A percentile compares a stretch with the other conserved stretches of the same genome.
phyloP scores from a whole-genome alignment of 2,797 vertebrate species.

The Phoebastria nigripes region DNA sequence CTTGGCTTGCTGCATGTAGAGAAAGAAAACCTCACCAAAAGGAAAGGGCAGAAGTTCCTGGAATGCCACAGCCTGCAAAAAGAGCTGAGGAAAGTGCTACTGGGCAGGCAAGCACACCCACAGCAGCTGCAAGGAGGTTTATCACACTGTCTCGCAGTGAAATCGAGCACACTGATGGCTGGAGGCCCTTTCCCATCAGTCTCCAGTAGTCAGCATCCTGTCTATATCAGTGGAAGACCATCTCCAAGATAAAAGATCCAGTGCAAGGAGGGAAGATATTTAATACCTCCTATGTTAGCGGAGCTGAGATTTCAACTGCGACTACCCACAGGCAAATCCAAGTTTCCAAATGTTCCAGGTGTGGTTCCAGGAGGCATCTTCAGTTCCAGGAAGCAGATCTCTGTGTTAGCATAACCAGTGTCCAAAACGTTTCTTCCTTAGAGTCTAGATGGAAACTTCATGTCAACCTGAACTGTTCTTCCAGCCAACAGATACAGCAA shows the following conservation, averaged over 20 bases:
- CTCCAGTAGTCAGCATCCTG: not conserved
- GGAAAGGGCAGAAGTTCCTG: slow-evolving; percentile 25
- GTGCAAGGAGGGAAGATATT: not conserved
- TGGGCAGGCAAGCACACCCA: not conserved
- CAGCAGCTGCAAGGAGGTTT: not conserved
- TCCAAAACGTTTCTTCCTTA: slow-evolving; percentile 25
- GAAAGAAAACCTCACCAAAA: slow-evolving; percentile 21
- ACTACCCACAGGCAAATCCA: slow-evolving; percentile 17
- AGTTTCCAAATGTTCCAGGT: slow-evolving; percentile 57
- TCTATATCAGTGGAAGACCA: not conserved
- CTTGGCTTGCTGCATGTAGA: not conserved
- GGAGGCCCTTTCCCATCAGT: not conserved
- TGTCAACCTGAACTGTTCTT: not conserved
- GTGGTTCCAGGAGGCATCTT: slow-evolving; percentile 51
- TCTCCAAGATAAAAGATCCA: not conserved
- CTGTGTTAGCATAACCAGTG: not conserved
- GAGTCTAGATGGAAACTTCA: slow-evolving; percentile 32
- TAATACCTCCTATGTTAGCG: not conserved
- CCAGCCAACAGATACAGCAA: not conserved
- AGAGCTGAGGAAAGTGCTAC: not conserved
- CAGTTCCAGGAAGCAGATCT: slow-evolving; percentile 44
- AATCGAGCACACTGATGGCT: not conserved
- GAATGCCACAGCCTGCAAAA: not conserved
- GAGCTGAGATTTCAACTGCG: not conserved
- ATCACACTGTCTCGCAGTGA: not conserved